Base-by-base conservation (phyloP, 2,797 vertebrate genomes). In the Chrosomus eos region DNA sequence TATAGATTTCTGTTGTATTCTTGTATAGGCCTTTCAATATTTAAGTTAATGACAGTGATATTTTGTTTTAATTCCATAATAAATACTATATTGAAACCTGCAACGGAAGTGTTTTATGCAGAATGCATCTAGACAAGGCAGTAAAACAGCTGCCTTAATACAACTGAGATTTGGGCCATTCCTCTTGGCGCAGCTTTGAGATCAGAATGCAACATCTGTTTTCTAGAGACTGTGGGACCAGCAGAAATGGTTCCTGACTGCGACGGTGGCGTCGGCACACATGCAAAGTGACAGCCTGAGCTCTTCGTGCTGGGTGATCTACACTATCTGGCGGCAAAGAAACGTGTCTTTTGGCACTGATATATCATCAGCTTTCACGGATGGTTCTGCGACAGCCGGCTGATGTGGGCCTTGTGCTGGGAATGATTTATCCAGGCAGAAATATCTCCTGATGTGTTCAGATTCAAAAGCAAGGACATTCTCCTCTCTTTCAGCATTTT, bases 361-460 rank as follows among this genome's bases (percentile, higher is more conserved):
- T 76, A 55, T 84, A 85, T 75, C 70, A 79, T 77, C 74, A 11
- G 55, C 51, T 43, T 70, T 79, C 74, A 60, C 23, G 21, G 75
- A 79, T 33, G n/a, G 74, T 85, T 85, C 62, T 9, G 43, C n/a
- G 33, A 73, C 81, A 82, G 80, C 43, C 64, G 68, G 53, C 40
- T 70, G 68, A 83, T 82, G 48, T 33, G n/a, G 68, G 43, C 21
- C 73, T 45, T 67, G 72, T 72, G 72, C 23, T 86, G 33, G 62
- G 51, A 40, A 48, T 58, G 79, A 89, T 84, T 89, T 80, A 89
- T 86, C 67, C 80, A 82, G 43, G 45, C 79, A 83, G 58, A 82
- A 84, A 85, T 81, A 66, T 74, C 60, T 64, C 31, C 48, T 28
- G 67, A 81, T 85, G 71, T 74, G n/a, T 55, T 51, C 11, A 31